Base-by-base conservation (phyloP, 2,113 vertebrate species). In the Balaenoptera acutorostrata region DNA sequence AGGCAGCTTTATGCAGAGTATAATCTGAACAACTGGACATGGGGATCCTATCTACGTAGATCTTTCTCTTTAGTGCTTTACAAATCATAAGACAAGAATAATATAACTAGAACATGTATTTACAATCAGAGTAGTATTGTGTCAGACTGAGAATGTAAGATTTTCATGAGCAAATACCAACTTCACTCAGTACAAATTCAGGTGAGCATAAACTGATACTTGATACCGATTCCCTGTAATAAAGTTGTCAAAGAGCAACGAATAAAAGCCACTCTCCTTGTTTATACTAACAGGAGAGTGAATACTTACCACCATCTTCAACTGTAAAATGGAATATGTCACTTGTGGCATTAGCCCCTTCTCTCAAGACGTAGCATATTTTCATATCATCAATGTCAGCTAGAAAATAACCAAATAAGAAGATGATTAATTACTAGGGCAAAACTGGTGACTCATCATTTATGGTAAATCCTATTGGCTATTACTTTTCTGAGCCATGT, bases 351-450 rank as follows among this genome's bases (percentile, higher is more conserved):
- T 99, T 99, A 64, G 98, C 98, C 44, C 99, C 98, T 0, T 98
- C 98, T 93, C 98, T 98, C 98, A 99, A 97, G 92, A 99, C 98
- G 33, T 99, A 99, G 98, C 99, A 99, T 98, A 99, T 99, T 98
- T 99, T 99, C 99, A 99, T 98, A 92, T 99, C 99, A 91, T 99
- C 98, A 4, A 99, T 99, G 97, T 99, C 99, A 96, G 99, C 99
- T 99, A 98, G 29, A 98, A 98, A 93, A 98, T 29, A 96, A 77
- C 29, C 68, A 83, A 80, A 97, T 36, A 77, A 20, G 33, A 86
- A 82, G n/a, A 63, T 39, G 33, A 89, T 93, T 80, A 91, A 66
- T 96, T 71, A 77, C 74, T 39, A 39, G 14, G 18, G 46, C 36
- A 92, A 91, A 46, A 71, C 2, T 11, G 13, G 80, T 52, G 59